Conservation (phyloP, 2,113 vertebrate genomes). For the Rhabdomys dilectus region DNA sequence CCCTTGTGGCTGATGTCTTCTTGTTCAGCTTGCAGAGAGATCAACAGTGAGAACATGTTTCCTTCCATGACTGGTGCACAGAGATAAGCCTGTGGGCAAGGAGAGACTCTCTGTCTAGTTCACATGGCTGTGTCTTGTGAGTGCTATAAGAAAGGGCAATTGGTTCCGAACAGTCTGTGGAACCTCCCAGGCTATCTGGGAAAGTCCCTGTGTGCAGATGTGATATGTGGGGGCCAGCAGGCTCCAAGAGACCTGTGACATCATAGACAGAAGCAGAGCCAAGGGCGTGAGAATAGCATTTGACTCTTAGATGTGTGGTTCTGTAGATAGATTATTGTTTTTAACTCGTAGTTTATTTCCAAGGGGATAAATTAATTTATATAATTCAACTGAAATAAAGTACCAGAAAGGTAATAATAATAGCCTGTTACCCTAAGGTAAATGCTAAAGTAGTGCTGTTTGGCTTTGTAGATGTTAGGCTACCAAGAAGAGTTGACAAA, state of each 20-base stretch:
- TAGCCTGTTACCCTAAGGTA: neutral
- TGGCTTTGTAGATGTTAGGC: neutral
- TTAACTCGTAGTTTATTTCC: neutral
- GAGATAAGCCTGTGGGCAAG: neutral
- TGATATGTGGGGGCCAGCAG: neutral
- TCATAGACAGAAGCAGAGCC: neutral
- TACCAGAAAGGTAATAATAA: neutral
- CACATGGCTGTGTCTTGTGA: neutral
- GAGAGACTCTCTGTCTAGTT: neutral
- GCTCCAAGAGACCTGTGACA: neutral
- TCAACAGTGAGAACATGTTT: neutral
- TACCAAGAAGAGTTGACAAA: neutral
- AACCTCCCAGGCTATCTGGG: neutral
- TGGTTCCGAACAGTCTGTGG: neutral
- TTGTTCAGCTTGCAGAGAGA: neutral
- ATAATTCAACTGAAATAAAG: neutral
- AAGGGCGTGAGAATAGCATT: neutral
- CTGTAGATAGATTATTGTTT: neutral
- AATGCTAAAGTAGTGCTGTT: neutral
- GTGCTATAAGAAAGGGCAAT: neutral
- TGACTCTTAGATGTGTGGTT: neutral
- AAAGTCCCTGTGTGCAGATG: neutral
- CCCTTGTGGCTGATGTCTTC: neutral
- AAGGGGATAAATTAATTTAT: neutral
- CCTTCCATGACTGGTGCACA: neutral